phyloP scores from a whole-genome alignment of 2,797 vertebrate genomes.

The Gorsachius magnificus region DNA sequence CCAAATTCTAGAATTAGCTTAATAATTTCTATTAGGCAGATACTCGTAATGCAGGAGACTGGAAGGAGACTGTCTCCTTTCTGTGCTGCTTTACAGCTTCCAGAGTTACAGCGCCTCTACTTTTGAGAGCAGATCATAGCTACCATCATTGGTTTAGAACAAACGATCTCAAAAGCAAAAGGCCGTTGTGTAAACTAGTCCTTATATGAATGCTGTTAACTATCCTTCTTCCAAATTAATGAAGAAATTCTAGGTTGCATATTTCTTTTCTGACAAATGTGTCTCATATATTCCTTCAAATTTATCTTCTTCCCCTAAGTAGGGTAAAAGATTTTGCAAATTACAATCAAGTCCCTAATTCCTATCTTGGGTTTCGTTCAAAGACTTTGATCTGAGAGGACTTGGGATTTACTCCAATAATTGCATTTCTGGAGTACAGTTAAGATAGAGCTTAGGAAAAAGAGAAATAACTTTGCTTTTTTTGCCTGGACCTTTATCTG shows the following conservation, averaged over 20 bases:
- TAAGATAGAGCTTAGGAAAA: neutral
- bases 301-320: neutral
- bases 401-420: neutral
- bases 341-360: neutral
- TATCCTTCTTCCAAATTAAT: neutral
- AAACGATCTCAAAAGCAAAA: neutral
- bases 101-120: neutral
- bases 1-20: neutral
- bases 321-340: neutral
- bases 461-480: neutral
- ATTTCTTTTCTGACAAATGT: neutral
- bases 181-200: neutral
- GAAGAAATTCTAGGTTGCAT: neutral
- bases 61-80: neutral
- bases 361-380: neutral
- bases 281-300: neutral
- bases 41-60: neutral
- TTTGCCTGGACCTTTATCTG: neutral
- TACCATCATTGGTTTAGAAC: neutral
- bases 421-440: neutral
- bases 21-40: neutral
- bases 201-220: neutral
- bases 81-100: neutral
- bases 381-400: neutral
- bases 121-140: neutral